Conservation (phyloP, 2,113 vertebrate genomes). For the Anoplopoma fimbria region DNA sequence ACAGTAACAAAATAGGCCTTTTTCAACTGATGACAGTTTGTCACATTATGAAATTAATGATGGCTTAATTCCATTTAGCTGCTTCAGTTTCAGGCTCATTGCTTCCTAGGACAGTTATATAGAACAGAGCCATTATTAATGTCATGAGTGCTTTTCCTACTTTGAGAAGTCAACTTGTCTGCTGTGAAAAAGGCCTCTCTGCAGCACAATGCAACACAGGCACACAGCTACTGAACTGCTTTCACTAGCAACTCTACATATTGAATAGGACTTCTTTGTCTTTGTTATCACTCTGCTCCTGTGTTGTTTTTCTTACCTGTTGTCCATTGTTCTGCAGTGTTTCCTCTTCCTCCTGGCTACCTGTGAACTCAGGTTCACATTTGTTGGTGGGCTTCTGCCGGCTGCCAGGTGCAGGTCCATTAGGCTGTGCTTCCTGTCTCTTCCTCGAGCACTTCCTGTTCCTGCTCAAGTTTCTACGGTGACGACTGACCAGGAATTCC, state of each 20-base stretch:
- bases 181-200: neutral
- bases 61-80: neutral
- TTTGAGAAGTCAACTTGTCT: neutral
- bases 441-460: constrained; percentile 70
- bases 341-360: constrained; percentile 53
- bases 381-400: constrained; percentile 44
- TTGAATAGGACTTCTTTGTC: constrained; percentile 1
- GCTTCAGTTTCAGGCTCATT: neutral
- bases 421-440: constrained; percentile 64
- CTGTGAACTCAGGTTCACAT: constrained; percentile 48
- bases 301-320: constrained; percentile 76
- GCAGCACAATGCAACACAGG: neutral
- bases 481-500: constrained; percentile 76
- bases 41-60: neutral
- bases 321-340: constrained; percentile 56
- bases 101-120: neutral
- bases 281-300: neutral
- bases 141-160: neutral
- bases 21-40: neutral
- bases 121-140: neutral
- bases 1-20: neutral
- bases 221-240: neutral
- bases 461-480: constrained; percentile 70
- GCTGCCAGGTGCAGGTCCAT: constrained; percentile 33
- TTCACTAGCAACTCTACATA: neutral